Base-by-base conservation (phyloP, 2,113 vertebrate genomes). In the Narcine bancroftii region DNA sequence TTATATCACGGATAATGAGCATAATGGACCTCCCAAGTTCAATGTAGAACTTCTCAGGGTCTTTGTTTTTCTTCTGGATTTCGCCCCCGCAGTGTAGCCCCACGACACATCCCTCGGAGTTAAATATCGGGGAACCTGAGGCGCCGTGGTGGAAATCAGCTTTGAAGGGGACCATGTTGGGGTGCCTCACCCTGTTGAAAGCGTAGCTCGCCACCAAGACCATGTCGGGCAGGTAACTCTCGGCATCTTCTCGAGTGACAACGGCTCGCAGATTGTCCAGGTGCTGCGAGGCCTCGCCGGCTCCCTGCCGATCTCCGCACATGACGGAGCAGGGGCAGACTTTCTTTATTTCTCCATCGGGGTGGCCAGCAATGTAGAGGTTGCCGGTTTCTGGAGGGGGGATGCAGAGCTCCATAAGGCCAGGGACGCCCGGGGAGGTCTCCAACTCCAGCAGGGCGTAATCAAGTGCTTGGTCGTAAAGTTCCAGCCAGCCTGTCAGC, bases 41-140 rank as follows among this genome's bases (percentile, higher is more conserved):
- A 5, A 91, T 33, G 87, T 66, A 91, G 63, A 91, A 65, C 63
- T 45, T 91, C 39, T 91, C 87, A 2, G 87, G 60, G 63, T 91
- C 87, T 29, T 91, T 91, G 39, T 91, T 91, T 13, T 69, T 65
- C 39, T 66, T 91, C 39, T 91, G 65, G 19, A 4, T 69, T 63
- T 91, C 87, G 3, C 87, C 87, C 10, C 87, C 87, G 1, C 60
- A 65, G 63, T 91, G 87, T 36, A 91, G n/a, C 0, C 50, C 87
- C 39, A 91, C 87, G 1, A 91, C 36, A 24, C 29, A 69, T 1
- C 87, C 87, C 60, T 91, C 87, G 0, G 60, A 24, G 87, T 91
- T 26, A 29, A 91, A 91, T 39, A 91, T 91, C 0, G 87, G 63
- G 11, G 87, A 65, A 1, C 87, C 87, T 1, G 87, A 66, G 2